These are phyloP conservation scores for Octopus sinensis DNA, from an alignment of 1,140 invertebrate genomes.

Conservation along the genomic window DNA sequence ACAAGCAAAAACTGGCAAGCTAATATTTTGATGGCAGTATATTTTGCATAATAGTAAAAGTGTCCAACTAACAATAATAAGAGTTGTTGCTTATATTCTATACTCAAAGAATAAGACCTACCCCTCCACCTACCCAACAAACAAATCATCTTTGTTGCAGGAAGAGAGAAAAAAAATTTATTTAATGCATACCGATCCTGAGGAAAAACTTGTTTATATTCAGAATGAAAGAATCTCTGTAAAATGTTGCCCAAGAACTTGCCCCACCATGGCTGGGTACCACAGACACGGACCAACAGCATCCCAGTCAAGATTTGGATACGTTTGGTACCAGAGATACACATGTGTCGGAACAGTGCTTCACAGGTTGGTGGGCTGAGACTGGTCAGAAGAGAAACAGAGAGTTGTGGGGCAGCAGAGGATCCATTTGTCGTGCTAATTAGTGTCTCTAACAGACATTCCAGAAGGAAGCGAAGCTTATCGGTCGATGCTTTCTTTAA, in stretches of 20 bases:
- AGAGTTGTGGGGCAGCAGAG: conserved; percentile 60
- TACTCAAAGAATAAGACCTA: too few relatives aligned
- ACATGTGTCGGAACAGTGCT: conserved; percentile 69
- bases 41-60: too few relatives aligned
- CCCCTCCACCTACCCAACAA: too few relatives aligned
- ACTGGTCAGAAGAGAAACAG: conserved; percentile 47
- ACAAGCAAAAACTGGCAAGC: too few relatives aligned
- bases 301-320: conserved; percentile 73
- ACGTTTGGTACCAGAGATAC: conserved; percentile 65
- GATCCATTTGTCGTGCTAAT: conserved; percentile 58
- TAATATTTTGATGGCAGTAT: too few relatives aligned
- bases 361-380: conserved; percentile 66
- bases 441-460: conserved; percentile 76
- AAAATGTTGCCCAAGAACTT: conserved; percentile 79
- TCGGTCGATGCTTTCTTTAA: conserved; percentile 54
- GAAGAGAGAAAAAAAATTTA: too few relatives aligned
- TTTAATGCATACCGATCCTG: conserved; percentile 71
- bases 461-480: conserved; percentile 74
- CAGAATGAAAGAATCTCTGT: conserved; percentile 73
- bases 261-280: conserved; percentile 81
- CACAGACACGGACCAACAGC: conserved; percentile 76
- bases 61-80: too few relatives aligned
- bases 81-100: too few relatives aligned
- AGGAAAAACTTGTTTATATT: conserved; percentile 75
- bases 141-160: too few relatives aligned